Evolutionary conservation across 2,888 invertebrate genomes (phyloP), one percentile per base, ranked within the genome.

Genomic region (Coleophora flavipennella): DNA sequence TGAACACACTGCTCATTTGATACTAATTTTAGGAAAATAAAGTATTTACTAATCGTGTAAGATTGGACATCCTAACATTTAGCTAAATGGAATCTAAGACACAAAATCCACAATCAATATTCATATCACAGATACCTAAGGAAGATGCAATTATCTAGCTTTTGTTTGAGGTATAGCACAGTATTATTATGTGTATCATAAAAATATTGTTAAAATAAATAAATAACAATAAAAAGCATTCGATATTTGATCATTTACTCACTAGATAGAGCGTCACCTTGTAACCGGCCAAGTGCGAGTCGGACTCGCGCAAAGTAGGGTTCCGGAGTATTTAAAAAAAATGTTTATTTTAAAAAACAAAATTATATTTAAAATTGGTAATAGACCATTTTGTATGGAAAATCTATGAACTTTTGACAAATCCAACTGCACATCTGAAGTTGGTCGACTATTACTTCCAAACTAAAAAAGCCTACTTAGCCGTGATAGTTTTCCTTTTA

Each of bases 101-200:
- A 57, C 58, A 63, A 59, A 54, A 61, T 60, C 49, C 55, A 69
- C 65, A 70, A 59, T 64, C 63, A 66, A 57, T 59, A 62, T 62
- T 59, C 67, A 77, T 81, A 83, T 83, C 83, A 83, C 83, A 83
- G 83, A 75, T 77, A 73, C 72, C 80, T 70, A 78, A 66, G 75
- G 77, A 78, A 80, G 74, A 75, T 74, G 67, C 34, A 35, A 38
- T 71, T 67, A 56, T 68, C 64, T 57, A 39, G 31, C 37, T 59
- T 59, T 62, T 65, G 70, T 59, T 62, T 65, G 70, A 76, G 77
- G 77, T 78, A 72, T 53, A 60, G 20, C 49, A 65, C 51, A 54
- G 55, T 67, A 65, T 54, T 63, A 51, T 48, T 51, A 49, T 44
- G 45, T 59, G 51, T 53, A 62, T 54, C 44, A 51, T 60, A 29